Evolutionary conservation across 2,888 invertebrate genomes (phyloP).

Genomic region (Drymonia ruficornis): DNA sequence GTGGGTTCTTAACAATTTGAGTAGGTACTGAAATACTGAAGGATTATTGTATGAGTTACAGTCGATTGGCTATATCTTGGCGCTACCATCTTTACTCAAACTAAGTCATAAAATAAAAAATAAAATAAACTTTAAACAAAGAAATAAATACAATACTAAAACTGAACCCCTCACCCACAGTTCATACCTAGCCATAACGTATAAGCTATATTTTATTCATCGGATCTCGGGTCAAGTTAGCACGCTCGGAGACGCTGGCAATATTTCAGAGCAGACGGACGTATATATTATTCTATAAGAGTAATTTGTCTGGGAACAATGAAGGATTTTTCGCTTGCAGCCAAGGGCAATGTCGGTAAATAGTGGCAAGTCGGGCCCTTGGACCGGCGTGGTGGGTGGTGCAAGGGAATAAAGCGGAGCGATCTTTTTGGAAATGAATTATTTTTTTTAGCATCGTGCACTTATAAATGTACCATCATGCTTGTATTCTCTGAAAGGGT

Average conservation of each 20-base stretch:
- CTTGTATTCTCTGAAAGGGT: too few species aligned
- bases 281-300: slow-evolving; percentile 61
- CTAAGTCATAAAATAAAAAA: too few species aligned
- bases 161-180: background rate
- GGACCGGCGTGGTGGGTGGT: slow-evolving; percentile 42
- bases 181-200: background rate
- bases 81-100: too few species aligned
- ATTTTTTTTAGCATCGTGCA: background rate
- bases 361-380: slow-evolving; percentile 57
- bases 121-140: too few species aligned
- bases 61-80: too few species aligned
- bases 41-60: too few species aligned
- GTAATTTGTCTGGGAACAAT: slow-evolving; percentile 77
- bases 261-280: slow-evolving; percentile 48
- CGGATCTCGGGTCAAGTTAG: slow-evolving; percentile 38
- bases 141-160: background rate
- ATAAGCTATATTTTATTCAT: slow-evolving; percentile 42
- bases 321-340: slow-evolving; percentile 73
- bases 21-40: too few species aligned
- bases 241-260: slow-evolving; percentile 29
- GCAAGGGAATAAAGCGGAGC: slow-evolving; percentile 30
- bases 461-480: background rate
- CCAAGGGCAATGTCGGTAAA: slow-evolving; percentile 62
- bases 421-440: slow-evolving; percentile 4
- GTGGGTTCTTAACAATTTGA: too few species aligned